Conservation (phyloP, 2,797 vertebrate species). For the Falco berigora region DNA sequence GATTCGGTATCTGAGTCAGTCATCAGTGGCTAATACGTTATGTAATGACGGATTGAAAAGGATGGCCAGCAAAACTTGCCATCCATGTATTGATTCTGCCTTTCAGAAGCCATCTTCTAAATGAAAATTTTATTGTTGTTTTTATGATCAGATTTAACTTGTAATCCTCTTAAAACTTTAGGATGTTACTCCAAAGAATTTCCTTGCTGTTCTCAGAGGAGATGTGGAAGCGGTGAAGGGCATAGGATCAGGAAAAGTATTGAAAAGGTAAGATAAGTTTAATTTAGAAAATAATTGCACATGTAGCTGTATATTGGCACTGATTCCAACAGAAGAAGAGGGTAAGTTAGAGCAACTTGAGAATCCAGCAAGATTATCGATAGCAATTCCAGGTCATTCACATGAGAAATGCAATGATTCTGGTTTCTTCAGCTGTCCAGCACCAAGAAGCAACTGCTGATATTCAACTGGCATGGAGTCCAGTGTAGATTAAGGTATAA, state of each 20-base stretch:
- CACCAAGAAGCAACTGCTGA: neutral
- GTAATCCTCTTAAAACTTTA: conserved; percentile 40
- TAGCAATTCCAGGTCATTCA: neutral
- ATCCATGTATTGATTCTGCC: neutral
- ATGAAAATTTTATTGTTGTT: neutral
- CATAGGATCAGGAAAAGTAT: conserved; percentile 88
- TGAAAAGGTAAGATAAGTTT: conserved; percentile 80
- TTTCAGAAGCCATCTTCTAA: neutral
- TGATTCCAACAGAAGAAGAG: neutral
- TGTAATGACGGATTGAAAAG: neutral
- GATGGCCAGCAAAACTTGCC: neutral
- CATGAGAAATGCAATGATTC: neutral
- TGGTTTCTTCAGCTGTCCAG: neutral
- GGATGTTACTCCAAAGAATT: conserved; percentile 89
- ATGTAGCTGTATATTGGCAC: neutral
- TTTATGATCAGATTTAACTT: neutral
- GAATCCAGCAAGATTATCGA: neutral
- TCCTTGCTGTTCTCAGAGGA: conserved; percentile 90
- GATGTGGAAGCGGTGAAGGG: conserved; percentile 79
- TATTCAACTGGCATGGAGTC: neutral
- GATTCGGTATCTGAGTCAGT: neutral
- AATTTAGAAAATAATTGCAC: neutral
- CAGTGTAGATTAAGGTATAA: neutral
- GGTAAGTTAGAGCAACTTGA: neutral
- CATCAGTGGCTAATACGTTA: neutral